Conservation (phyloP, 1,140 invertebrate species). For the Phthorimaea operculella region DNA sequence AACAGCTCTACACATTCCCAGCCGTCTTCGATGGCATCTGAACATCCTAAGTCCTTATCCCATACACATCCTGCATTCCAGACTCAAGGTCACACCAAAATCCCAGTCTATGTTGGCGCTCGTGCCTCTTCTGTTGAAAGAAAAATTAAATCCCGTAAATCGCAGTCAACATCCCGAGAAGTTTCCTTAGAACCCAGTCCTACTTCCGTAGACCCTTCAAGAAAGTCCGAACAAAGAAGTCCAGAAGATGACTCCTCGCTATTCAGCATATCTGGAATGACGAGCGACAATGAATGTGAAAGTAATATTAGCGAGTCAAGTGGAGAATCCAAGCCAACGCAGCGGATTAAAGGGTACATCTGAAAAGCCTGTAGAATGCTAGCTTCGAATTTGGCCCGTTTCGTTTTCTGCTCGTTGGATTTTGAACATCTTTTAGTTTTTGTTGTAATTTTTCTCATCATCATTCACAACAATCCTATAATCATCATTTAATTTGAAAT, state of each 20-base stretch:
- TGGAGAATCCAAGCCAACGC: conserved; percentile 62
- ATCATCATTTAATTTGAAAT: no score
- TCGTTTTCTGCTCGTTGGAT: conserved; percentile 46
- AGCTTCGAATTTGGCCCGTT: conserved; percentile 51
- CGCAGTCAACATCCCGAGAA: conserved; percentile 41
- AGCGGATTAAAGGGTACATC: conserved; percentile 57
- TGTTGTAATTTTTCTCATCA: not conserved
- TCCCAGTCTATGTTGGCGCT: conserved; percentile 57
- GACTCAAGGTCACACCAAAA: conserved; percentile 58
- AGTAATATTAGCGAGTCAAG: conserved; percentile 66
- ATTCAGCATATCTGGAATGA: conserved; percentile 68
- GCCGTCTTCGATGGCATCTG: conserved; percentile 62
- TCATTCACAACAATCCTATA: not conserved
- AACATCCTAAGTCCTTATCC: conserved; percentile 54
- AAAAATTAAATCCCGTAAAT: conserved; percentile 38
- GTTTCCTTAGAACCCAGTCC: conserved; percentile 58
- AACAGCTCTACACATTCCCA: conserved; percentile 65
- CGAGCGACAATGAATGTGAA: conserved; percentile 65
- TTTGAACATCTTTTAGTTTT: conserved; percentile 23
- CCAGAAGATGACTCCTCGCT: conserved; percentile 67
- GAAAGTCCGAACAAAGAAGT: conserved; percentile 63
- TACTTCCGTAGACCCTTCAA: conserved; percentile 49
- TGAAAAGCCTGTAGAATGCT: conserved; percentile 46
- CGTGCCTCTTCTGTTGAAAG: conserved; percentile 50
- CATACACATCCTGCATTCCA: conserved; percentile 65